phyloP scores from a whole-genome alignment of 2,888 invertebrate genomes.

The Drosophila falleni region DNA sequence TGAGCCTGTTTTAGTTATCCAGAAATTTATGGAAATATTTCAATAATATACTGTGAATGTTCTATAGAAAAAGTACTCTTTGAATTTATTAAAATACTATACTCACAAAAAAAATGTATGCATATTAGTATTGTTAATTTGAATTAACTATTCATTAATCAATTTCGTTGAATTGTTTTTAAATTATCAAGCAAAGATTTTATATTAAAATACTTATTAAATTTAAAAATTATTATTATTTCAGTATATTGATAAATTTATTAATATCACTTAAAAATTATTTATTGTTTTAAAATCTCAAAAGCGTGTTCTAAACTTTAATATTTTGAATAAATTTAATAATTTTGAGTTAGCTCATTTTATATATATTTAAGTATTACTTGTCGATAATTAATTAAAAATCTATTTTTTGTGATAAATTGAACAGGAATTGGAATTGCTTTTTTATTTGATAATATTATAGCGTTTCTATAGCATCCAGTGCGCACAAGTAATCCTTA shows the following conservation, averaged over 20 bases:
- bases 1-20: neutral
- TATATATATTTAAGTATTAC: no score
- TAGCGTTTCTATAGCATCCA: neutral
- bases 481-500: slow-evolving; percentile 3
- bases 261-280: no score
- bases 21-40: neutral
- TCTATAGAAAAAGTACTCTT: neutral
- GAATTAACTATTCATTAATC: neutral
- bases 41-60: neutral
- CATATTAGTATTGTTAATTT: neutral
- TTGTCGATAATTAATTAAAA: neutral
- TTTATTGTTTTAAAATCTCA: no score
- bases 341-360: no score
- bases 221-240: no score
- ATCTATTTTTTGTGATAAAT: neutral
- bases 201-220: no score
- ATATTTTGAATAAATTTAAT: no score
- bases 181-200: no score
- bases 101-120: neutral
- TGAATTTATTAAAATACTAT: neutral
- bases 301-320: no score
- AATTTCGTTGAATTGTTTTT: neutral
- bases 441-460: neutral
- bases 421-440: neutral
- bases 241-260: no score